Evolutionary conservation across 2,797 vertebrate genomes (phyloP).

Genomic region (Paramormyrops hopkinsi): DNA sequence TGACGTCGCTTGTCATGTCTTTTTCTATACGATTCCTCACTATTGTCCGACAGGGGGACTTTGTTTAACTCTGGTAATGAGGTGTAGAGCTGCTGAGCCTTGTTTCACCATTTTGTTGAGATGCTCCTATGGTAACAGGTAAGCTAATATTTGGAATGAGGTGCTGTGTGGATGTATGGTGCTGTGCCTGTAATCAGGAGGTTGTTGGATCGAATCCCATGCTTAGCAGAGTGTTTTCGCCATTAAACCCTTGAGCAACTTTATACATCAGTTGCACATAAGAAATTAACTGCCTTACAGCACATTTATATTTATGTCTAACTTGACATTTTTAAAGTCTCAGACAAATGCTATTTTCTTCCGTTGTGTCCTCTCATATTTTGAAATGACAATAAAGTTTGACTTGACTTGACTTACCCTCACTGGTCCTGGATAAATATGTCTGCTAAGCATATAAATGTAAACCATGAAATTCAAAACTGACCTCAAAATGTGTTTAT

Average conservation of each 20-base stretch:
- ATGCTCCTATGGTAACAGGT: background rate
- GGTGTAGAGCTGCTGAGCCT: background rate
- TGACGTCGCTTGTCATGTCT: background rate
- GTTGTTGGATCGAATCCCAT: no score
- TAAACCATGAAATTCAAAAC: background rate
- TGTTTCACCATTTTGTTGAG: background rate
- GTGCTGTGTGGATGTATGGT: no score
- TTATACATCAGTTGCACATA: no score
- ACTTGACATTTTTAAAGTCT: background rate
- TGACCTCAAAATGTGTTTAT: background rate
- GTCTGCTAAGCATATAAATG: background rate
- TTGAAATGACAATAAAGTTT: background rate
- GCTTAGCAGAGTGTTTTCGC: no score
- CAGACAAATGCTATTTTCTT: background rate
- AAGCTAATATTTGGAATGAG: background rate
- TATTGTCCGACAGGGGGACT: background rate
- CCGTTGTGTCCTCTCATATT: background rate
- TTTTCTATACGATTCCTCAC: background rate
- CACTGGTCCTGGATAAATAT: background rate
- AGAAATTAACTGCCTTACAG: no score
- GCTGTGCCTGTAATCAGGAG: no score
- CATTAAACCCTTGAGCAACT: no score
- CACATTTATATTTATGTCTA: no score
- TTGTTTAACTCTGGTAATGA: background rate
- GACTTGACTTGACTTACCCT: background rate